Base-by-base conservation (phyloP, 2,113 vertebrate species). In the Epinephelus fuscoguttatus region DNA sequence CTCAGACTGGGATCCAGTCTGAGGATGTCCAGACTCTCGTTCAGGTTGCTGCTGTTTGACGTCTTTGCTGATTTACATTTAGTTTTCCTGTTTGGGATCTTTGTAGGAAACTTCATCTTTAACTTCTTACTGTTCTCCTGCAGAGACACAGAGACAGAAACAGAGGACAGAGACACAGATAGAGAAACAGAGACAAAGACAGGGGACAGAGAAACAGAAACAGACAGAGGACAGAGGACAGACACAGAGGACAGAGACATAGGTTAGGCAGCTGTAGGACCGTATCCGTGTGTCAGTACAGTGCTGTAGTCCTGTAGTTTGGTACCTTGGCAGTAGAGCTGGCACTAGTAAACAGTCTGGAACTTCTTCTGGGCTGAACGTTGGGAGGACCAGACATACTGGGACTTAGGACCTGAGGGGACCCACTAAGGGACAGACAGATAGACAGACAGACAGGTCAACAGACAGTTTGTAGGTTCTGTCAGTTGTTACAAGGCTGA, bases 71-170 rank as follows among this genome's bases (percentile, higher is more conserved):
- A 96, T 96, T 99, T 99, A 91, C 97, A 98, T 94, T 99, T 99
- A 14, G 97, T 99, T 95, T 99, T 99, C 77, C 98, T 96, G 93
- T 99, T 99, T 37, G 98, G 97, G 78, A 99, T 99, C 96, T 99
- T 99, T 9, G 98, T 97, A 5, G 98, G 98, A 93, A 99, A 99
- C 96, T 99, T 99, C 98, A 99, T 99, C 96, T 99, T 99, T 88
- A 99, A 91, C 92, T 99, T 99, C 95, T 99, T 99, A 88, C 98
- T 99, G 90, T 99, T 99, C 89, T 99, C 98, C 98, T 99, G 91
- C 80, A 84, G 47, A 10, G 2, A 81, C 27, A 86, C 6, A 50
- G 14, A 50, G 14, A 50, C 49, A 15, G 3, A 15, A 1, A 14
- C 47, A 30, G 30, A 30, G 30, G 30, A 30, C 30, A 47, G 9